Evolutionary conservation across 2,113 vertebrate genomes (phyloP).

Genomic region (Ceratotherium simum): DNA sequence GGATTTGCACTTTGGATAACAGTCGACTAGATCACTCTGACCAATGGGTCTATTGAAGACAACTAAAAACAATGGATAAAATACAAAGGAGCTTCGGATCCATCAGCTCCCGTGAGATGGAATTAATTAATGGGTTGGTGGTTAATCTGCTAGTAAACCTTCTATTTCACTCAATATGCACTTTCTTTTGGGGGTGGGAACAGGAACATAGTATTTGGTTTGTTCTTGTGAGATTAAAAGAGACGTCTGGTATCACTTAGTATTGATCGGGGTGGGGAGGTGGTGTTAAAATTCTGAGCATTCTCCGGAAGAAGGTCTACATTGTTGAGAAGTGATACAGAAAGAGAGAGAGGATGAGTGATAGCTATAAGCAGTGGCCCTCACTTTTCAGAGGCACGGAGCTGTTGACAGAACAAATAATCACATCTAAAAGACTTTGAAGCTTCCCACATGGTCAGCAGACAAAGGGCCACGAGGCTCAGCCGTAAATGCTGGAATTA

Average conservation of each 20-base stretch:
- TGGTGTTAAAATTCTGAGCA: slow-evolving; percentile 30
- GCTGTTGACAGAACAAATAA: slow-evolving; percentile 78
- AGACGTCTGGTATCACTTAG: slow-evolving; percentile 60
- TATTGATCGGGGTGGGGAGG: slow-evolving; percentile 56
- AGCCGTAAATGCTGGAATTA: slow-evolving; percentile 65
- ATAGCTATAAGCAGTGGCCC: slow-evolving; percentile 34
- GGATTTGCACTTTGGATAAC: slow-evolving; percentile 12
- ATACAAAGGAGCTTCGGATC: slow-evolving; percentile 32
- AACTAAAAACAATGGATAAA: neutral
- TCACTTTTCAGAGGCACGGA: slow-evolving; percentile 59
- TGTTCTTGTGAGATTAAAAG: slow-evolving; percentile 63
- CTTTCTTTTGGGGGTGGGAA: slow-evolving; percentile 55
- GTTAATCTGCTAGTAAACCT: slow-evolving; percentile 65
- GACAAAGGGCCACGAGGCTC: slow-evolving; percentile 67
- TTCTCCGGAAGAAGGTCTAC: slow-evolving; percentile 61
- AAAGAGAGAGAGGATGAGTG: slow-evolving; percentile 65
- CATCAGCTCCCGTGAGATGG: neutral
- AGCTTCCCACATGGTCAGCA: slow-evolving; percentile 77
- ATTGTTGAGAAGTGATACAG: slow-evolving; percentile 47
- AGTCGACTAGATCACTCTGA: neutral
- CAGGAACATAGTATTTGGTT: slow-evolving; percentile 69
- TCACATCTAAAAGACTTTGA: slow-evolving; percentile 70
- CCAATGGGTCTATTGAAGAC: slow-evolving; percentile 7
- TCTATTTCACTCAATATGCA: slow-evolving; percentile 29
- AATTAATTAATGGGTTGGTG: slow-evolving; percentile 60